These are phyloP conservation scores for Acholoe squamosa DNA, from an alignment of 2,888 invertebrate genomes.

Conservation along the genomic window DNA sequence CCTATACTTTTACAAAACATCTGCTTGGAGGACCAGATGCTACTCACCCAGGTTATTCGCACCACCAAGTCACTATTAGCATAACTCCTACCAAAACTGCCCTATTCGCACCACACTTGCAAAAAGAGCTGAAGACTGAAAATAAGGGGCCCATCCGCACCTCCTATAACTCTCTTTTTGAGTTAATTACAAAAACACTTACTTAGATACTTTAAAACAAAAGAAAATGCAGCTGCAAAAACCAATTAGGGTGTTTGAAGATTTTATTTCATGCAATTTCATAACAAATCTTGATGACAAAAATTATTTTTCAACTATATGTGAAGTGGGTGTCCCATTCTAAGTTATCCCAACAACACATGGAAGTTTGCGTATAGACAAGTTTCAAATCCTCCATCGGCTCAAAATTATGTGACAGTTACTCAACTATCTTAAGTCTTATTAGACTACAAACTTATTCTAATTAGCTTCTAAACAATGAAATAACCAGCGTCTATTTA, in stretches of 20 bases:
- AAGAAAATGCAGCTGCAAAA: background rate
- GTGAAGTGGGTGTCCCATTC: background rate
- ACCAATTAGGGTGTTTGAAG: conserved; percentile 31
- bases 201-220: background rate
- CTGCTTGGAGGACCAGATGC: too few relatives aligned
- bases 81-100: too few relatives aligned
- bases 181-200: background rate
- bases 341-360: background rate
- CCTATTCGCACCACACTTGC: background rate
- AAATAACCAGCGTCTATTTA: background rate
- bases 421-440: background rate
- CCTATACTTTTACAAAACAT: too few relatives aligned
- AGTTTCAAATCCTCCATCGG: background rate
- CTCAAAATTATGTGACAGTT: background rate
- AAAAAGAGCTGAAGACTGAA: too few relatives aligned
- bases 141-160: background rate
- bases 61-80: too few relatives aligned
- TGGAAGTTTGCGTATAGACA: background rate
- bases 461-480: background rate
- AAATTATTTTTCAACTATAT: background rate
- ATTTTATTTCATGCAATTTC: conserved; percentile 32
- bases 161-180: too few relatives aligned
- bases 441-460: background rate
- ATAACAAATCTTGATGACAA: conserved; percentile 10
- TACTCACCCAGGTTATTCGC: too few relatives aligned